These are phyloP conservation scores for Perizoma flavofasciatum DNA, from an alignment of 2,888 invertebrate species.

Conservation along the genomic window DNA sequence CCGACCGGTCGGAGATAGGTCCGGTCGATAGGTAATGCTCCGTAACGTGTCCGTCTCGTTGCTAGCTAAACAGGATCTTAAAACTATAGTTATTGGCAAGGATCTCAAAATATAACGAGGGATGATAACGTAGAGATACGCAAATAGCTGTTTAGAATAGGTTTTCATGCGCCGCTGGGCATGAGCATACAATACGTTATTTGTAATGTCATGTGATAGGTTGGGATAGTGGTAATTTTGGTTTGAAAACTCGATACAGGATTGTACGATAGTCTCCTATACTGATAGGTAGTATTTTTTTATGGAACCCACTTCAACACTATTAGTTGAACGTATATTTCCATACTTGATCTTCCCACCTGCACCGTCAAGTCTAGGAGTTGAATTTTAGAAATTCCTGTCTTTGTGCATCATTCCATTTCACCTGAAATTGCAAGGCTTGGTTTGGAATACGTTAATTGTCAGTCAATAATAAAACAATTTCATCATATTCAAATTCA, in stretches of 20 bases:
- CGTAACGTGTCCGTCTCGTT: conserved; percentile 10
- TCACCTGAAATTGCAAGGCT: too few species aligned
- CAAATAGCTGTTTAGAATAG: conserved; percentile 73
- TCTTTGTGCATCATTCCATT: too few species aligned
- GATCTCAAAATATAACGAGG: conserved; percentile 55
- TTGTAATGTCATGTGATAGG: conserved; percentile 24
- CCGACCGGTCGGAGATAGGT: too few species aligned
- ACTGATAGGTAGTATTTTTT: too few species aligned
- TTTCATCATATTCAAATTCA: too few species aligned
- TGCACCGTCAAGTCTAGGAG: too few species aligned
- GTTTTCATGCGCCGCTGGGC: conserved; percentile 61
- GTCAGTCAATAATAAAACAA: too few species aligned
- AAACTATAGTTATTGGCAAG: conserved; percentile 63
- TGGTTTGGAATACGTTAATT: too few species aligned
- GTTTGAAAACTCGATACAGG: conserved; percentile 21
- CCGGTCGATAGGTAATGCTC: neutral
- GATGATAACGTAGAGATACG: conserved; percentile 67
- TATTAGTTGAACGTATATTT: too few species aligned
- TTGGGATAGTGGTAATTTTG: conserved; percentile 24
- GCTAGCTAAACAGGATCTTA: conserved; percentile 9
- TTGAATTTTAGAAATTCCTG: too few species aligned
- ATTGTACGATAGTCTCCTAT: conserved; percentile 1
- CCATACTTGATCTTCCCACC: too few species aligned
- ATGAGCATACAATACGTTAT: conserved; percentile 41
- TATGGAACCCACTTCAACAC: too few species aligned